Base-by-base conservation (phyloP, 1,140 invertebrate species). In the Helicoverpa zea region DNA sequence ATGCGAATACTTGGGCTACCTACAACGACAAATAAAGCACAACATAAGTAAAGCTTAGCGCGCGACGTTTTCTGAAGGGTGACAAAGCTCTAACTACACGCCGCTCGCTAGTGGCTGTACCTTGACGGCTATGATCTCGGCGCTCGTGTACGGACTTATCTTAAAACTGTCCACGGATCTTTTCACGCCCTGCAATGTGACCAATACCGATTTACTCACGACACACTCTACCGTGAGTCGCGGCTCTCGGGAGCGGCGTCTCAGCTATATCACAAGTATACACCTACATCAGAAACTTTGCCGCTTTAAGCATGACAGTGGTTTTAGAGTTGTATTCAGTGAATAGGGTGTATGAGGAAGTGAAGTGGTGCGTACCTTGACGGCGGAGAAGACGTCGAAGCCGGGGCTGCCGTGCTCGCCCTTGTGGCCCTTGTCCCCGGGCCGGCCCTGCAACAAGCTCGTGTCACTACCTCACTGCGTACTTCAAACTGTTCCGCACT, bases 51-150 rank as follows among this genome's bases (percentile, higher is more conserved):
- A 73, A 74, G 59, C 29, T 10, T 23, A 23, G 75, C 58, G 77
- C 11, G 14, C 68, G 23, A 18, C 49, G 56, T 23, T 2, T 12
- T 12, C 56, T 18, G 54, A 2, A 14, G 3, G 3, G 35, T 43
- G 35, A 52, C 63, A 56, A 56, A 51, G 79, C 70, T 13, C 63
- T 64, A 64, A 72, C 68, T 72, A 72, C 68, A 14, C 51, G 12
- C 54, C 52, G 63, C n/a, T 18, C 12, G 63, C n/a, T n/a, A 10
- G 1, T 58, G 58, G 23, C 79, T 49, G 59, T 96, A 99, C 98
- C 98, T 99, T 99, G 86, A 99, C 97, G 92, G 98, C 98, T 95
- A 99, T 98, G 95, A 99, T 98, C 97, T 99, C 98, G 84, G 98
- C 98, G 89, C 98, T 98, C 87, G 98, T 98, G 91, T 94, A 94